These are phyloP conservation scores for Anthoptus insignis DNA, from an alignment of 2,888 invertebrate species.

Conservation along the genomic window DNA sequence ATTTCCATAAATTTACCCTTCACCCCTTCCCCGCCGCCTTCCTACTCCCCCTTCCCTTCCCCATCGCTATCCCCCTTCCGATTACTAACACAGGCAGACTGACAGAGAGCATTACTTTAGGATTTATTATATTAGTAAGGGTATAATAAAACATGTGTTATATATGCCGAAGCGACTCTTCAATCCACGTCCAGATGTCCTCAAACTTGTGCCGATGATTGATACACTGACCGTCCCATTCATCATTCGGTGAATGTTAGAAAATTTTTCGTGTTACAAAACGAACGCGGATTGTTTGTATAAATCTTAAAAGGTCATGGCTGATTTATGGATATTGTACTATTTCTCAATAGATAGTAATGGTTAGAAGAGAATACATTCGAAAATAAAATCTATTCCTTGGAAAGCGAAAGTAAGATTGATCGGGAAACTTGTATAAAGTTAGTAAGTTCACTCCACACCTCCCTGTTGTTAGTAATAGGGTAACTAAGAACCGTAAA, in stretches of 20 bases:
- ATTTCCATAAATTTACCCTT: no score
- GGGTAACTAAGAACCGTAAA: no score
- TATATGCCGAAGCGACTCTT: not conserved
- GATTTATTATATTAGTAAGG: no score
- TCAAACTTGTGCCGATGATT: conserved; percentile 44
- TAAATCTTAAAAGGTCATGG: conserved; percentile 13
- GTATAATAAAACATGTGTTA: not conserved
- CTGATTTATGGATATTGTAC: conserved; percentile 13
- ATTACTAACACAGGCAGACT: no score
- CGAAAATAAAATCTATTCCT: conserved; percentile 71
- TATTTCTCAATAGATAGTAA: conserved; percentile 55
- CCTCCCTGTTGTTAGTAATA: no score
- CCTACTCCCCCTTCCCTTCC: no score
- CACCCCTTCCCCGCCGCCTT: no score
- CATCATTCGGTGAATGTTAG: conserved; percentile 35
- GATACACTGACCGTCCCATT: conserved; percentile 44
- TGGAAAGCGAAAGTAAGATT: conserved; percentile 78
- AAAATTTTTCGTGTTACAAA: conserved; percentile 11
- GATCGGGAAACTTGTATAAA: conserved; percentile 73
- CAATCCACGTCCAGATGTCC: conserved; percentile 19
- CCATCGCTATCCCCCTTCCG: no score
- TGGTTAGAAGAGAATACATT: conserved; percentile 57
- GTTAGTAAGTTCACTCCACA: conserved; percentile 55
- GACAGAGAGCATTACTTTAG: no score
- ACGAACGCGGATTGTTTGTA: conserved; percentile 5